A percentile compares a stretch with the other conserved stretches of the same genome.
Conservation (phyloP, 2,888 invertebrate species). For the Platynereis dumerilii region DNA sequence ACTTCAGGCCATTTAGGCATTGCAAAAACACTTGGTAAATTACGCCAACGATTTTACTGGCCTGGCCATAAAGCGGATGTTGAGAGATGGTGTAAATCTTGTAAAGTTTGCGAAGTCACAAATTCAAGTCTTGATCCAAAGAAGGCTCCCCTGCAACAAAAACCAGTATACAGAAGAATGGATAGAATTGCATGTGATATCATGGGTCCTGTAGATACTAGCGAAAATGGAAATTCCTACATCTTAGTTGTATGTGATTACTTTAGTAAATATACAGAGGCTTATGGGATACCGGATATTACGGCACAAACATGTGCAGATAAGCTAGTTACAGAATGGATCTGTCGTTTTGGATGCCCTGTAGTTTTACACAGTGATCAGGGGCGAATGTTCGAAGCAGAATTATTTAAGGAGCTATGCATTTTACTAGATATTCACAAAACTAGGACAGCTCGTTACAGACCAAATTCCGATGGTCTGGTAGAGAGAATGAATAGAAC, state of each 20-base stretch:
- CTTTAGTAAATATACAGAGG: background rate
- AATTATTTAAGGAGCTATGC: background rate
- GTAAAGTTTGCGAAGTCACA: background rate
- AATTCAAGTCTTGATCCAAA: background rate
- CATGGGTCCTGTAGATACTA: background rate
- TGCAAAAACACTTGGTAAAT: background rate
- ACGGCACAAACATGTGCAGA: background rate
- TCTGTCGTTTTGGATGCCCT: background rate
- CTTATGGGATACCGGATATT: background rate
- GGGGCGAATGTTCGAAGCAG: background rate
- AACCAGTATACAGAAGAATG: background rate
- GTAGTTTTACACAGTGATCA: background rate
- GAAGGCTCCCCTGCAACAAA: background rate
- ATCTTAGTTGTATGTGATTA: constrained; percentile 6
- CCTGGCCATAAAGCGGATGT: background rate
- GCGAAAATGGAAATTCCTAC: background rate
- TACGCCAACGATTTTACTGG: background rate
- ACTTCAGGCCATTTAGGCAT: constrained; percentile 2
- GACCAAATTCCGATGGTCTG: background rate
- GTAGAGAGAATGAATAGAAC: background rate
- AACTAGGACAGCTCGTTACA: background rate
- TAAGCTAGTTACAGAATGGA: constrained; percentile 1
- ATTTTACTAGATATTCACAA: background rate
- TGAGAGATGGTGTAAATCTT: background rate
- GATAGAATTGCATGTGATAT: constrained; percentile 7